A percentile compares a stretch with the other conserved stretches of the same genome.
phyloP scores from a whole-genome alignment of 2,113 vertebrate genomes.

The Cynocephalus volans region DNA sequence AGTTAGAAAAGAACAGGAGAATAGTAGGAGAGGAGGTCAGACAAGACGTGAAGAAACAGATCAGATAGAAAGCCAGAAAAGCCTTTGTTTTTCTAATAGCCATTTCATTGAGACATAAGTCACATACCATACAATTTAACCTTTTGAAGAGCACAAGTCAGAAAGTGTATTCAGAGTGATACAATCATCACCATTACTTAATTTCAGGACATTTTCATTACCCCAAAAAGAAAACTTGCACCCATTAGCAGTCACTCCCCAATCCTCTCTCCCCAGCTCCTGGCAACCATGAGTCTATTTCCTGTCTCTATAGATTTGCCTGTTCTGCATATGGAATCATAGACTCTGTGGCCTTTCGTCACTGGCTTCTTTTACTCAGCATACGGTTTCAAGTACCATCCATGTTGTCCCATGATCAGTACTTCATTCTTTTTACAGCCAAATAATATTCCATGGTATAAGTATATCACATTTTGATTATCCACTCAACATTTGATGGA shows the following conservation, averaged over 20 bases:
- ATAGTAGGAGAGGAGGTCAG: neutral
- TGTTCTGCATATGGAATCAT: neutral
- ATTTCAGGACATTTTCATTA: conserved; percentile 27
- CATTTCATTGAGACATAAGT: neutral
- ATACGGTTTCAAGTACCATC: neutral
- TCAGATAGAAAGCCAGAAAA: neutral
- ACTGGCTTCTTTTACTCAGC: neutral
- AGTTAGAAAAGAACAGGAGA: neutral
- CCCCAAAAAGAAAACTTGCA: neutral
- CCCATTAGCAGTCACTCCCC: neutral
- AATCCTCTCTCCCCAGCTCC: neutral
- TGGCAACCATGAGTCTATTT: neutral
- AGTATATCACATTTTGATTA: neutral
- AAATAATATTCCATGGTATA: neutral
- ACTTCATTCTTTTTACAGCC: neutral
- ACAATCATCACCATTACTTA: neutral
- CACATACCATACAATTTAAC: neutral
- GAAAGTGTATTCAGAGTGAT: neutral
- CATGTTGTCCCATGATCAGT: neutral
- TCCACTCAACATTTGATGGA: neutral
- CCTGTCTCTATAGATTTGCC: neutral
- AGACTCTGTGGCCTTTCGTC: neutral
- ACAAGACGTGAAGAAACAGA: neutral
- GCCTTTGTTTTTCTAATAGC: neutral
- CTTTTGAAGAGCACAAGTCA: neutral